These are phyloP conservation scores for Meriones psammophilus DNA, from an alignment of 2,797 vertebrate species.

Conservation along the genomic window DNA sequence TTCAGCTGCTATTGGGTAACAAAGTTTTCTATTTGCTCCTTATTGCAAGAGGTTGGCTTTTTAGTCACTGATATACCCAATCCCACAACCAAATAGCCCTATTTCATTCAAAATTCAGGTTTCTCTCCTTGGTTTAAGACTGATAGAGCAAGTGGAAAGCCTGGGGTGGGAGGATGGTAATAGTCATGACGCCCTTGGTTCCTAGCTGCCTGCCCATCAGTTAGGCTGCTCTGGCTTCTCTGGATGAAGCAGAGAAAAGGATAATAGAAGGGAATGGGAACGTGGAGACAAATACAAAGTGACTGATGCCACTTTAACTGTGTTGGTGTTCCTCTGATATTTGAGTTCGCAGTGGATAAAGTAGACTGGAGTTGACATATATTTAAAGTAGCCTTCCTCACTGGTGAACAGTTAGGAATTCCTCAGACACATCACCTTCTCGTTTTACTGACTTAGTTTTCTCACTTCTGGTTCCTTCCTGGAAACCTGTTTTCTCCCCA, in stretches of 20 bases:
- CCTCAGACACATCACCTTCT: background rate
- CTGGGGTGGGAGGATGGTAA: background rate
- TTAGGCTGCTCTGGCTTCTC: background rate
- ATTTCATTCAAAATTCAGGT: conserved; percentile 11
- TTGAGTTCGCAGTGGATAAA: background rate
- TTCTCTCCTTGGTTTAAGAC: background rate
- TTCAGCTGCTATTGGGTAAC: background rate
- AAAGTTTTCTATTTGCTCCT: background rate
- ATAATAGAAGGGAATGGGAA: too few relatives aligned
- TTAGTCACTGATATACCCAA: background rate
- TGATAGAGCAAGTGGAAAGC: background rate
- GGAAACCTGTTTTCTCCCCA: background rate
- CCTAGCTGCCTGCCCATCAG: background rate
- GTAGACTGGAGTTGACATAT: background rate
- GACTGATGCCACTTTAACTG: background rate
- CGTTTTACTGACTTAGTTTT: background rate
- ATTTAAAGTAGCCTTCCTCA: background rate
- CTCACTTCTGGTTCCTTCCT: background rate
- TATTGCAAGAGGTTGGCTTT: background rate
- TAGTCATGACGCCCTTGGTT: background rate
- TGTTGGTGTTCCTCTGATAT: background rate
- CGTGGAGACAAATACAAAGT: background rate
- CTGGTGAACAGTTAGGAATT: background rate
- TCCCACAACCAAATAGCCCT: background rate
- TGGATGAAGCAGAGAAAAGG: background rate